A percentile compares a stretch with the other conserved stretches of the same genome.
Conservation (phyloP, 2,888 invertebrate genomes). For the Lasius fuliginosus region DNA sequence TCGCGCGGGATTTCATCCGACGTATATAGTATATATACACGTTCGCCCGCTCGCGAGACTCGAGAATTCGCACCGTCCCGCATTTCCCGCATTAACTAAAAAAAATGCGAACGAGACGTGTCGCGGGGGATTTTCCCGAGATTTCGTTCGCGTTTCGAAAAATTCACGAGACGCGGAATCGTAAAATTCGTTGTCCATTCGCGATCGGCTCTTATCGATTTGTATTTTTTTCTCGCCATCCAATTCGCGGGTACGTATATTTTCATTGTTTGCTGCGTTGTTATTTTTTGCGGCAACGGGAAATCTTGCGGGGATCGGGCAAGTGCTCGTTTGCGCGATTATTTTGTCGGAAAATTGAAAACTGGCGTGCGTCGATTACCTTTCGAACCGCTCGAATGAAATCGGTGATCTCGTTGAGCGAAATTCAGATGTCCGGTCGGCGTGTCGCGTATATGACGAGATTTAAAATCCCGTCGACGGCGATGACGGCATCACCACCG, state of each 20-base stretch:
- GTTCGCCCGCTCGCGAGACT: neutral
- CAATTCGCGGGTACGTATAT: too few relatives aligned
- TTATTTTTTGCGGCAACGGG: too few relatives aligned
- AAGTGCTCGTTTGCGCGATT: neutral
- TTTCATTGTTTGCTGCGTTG: too few relatives aligned
- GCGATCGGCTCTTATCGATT: too few relatives aligned
- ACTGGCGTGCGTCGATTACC: neutral
- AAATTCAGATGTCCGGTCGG: conserved; percentile 58
- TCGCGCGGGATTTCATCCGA: conserved; percentile 19
- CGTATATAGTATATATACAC: neutral
- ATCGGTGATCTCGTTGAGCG: conserved; percentile 50
- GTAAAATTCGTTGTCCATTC: too few relatives aligned
- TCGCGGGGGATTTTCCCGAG: neutral
- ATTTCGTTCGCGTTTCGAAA: neutral
- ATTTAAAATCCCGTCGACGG: conserved; percentile 64
- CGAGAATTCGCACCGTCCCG: neutral
- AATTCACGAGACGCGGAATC: too few relatives aligned
- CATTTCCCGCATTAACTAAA: conserved; percentile 3
- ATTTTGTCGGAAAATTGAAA: neutral
- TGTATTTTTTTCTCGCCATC: too few relatives aligned
- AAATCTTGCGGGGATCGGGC: too few relatives aligned
- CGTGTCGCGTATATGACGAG: conserved; percentile 29
- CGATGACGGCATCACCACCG: conserved; percentile 64
- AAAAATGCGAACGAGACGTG: neutral
- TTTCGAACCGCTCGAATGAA: neutral